A percentile compares a stretch with the other conserved stretches of the same genome.
These are phyloP conservation scores for Strigops habroptila DNA, from an alignment of 2,113 vertebrate genomes.

Conservation along the genomic window DNA sequence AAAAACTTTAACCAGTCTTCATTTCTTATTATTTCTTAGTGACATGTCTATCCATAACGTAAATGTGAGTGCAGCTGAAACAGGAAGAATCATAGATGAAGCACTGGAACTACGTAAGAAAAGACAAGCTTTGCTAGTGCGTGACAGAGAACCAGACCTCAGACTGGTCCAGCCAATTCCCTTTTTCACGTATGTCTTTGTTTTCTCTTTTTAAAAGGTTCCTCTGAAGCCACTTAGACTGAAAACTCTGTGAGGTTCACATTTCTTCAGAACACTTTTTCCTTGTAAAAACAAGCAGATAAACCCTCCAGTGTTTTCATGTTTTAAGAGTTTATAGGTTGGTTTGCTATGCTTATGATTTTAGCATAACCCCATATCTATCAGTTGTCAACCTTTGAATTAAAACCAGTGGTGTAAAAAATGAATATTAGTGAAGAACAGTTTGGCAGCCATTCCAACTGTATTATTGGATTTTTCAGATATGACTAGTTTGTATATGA, in stretches of 20 bases:
- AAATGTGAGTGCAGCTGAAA: conserved; percentile 84
- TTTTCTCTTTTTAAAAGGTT: neutral
- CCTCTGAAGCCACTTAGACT: neutral
- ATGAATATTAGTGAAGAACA: neutral
- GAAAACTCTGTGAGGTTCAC: neutral
- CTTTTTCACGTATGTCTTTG: conserved; percentile 81
- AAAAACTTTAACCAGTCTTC: neutral
- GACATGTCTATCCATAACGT: conserved; percentile 88
- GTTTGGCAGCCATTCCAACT: neutral
- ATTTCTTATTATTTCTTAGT: conserved; percentile 58
- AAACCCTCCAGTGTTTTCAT: neutral
- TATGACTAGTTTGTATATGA: neutral
- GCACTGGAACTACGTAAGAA: conserved; percentile 86
- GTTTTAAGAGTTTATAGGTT: neutral
- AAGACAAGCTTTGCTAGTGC: conserved; percentile 79
- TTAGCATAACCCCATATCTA: neutral
- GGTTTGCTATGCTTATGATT: neutral
- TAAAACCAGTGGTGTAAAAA: neutral
- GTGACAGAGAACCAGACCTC: conserved; percentile 84
- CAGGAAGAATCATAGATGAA: conserved; percentile 83
- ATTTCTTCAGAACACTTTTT: neutral
- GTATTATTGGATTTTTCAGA: neutral
- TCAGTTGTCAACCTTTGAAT: neutral
- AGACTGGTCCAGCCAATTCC: conserved; percentile 84
- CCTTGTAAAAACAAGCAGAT: neutral